These are phyloP conservation scores for Rhagoletis pomonella DNA, from an alignment of 1,140 invertebrate species.

Conservation along the genomic window DNA sequence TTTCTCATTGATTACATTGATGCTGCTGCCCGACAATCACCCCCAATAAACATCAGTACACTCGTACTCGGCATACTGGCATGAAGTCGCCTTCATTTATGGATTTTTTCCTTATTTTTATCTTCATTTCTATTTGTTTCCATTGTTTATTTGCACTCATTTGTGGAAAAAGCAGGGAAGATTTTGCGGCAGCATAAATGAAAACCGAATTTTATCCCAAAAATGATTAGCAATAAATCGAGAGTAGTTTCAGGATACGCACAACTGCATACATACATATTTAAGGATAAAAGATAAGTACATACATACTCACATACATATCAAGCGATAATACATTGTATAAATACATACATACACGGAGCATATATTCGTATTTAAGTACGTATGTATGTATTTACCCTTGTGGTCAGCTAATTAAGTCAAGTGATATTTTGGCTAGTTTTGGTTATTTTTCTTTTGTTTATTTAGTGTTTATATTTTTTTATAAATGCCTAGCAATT, in stretches of 20 bases:
- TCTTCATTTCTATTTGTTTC: constrained; percentile 37
- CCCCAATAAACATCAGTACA: not conserved
- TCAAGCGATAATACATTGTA: too few relatives aligned
- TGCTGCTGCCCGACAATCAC: constrained; percentile 7
- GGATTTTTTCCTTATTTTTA: constrained; percentile 36
- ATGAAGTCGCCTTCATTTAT: not conserved
- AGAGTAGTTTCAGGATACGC: constrained; percentile 10
- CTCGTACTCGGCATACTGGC: not conserved
- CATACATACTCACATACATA: too few relatives aligned
- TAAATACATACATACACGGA: not conserved
- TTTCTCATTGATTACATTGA: constrained; percentile 40
- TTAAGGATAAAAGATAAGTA: too few relatives aligned
- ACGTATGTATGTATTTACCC: too few relatives aligned
- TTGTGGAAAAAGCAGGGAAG: not conserved
- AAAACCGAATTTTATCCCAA: constrained; percentile 35
- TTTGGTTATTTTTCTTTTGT: too few relatives aligned
- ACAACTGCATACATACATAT: not conserved
- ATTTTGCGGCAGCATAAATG: not conserved
- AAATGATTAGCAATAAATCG: constrained; percentile 45
- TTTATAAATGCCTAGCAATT: too few relatives aligned
- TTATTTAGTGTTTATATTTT: not conserved
- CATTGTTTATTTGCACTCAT: constrained; percentile 45
- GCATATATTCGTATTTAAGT: not conserved
- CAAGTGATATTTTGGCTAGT: too few relatives aligned
- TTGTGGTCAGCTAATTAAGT: too few relatives aligned